Conservation (phyloP, 2,888 invertebrate species). For the Psococerastis gibbosa region DNA sequence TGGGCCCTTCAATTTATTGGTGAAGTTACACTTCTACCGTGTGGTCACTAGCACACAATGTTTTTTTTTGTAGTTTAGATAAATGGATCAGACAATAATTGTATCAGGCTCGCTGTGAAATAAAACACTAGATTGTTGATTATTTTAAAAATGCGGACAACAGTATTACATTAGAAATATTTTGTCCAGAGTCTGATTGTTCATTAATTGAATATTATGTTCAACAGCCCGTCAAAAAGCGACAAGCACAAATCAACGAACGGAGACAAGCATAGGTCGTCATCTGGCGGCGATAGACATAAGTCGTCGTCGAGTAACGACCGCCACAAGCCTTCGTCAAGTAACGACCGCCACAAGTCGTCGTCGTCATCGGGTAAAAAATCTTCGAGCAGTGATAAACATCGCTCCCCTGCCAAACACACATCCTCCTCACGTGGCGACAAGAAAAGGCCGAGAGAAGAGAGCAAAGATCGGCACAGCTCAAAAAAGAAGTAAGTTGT, state of each 20-base stretch:
- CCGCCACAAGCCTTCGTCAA: slow-evolving; percentile 18
- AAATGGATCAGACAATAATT: no score
- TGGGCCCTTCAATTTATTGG: no score
- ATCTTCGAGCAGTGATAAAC: slow-evolving; percentile 17
- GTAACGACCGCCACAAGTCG: slow-evolving; percentile 23
- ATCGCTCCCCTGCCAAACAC: slow-evolving; percentile 17
- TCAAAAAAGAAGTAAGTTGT: slow-evolving; percentile 16
- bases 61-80: no score
- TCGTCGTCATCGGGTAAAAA: slow-evolving; percentile 18
- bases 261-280: slow-evolving; percentile 23
- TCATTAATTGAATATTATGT: no score
- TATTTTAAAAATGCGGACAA: slow-evolving; percentile 4
- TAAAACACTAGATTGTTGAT: background rate
- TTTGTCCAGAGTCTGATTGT: no score
- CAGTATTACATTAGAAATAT: slow-evolving; percentile 7
- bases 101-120: no score
- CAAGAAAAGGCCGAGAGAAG: slow-evolving; percentile 58
- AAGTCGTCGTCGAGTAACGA: slow-evolving; percentile 21
- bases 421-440: slow-evolving; percentile 27
- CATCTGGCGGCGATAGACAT: slow-evolving; percentile 21
- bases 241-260: slow-evolving; percentile 27
- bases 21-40: no score
- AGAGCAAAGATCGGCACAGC: slow-evolving; percentile 40
- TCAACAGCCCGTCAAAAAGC: slow-evolving; percentile 18
- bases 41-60: no score